These are phyloP conservation scores for Portevinia maculata DNA, from an alignment of 2,888 invertebrate genomes.

Conservation along the genomic window DNA sequence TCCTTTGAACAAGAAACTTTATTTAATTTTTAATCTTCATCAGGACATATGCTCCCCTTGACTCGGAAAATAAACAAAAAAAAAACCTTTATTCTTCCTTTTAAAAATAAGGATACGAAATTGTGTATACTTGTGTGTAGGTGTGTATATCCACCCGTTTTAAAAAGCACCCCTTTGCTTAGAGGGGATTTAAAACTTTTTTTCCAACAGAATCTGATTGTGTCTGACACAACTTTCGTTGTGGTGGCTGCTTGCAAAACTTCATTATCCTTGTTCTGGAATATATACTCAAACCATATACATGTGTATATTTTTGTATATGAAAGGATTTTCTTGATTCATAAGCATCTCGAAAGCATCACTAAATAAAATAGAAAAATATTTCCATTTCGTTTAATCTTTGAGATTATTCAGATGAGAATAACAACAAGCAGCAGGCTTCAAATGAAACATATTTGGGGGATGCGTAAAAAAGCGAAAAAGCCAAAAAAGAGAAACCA, in stretches of 20 bases:
- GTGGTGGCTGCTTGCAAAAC: slow-evolving; percentile 61
- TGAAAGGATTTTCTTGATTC: slow-evolving; percentile 28
- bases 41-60: slow-evolving; percentile 68
- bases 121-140: slow-evolving; percentile 22
- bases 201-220: slow-evolving; percentile 60
- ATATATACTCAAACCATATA: neutral
- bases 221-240: slow-evolving; percentile 64
- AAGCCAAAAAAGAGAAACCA: slow-evolving; percentile 8
- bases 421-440: slow-evolving; percentile 21
- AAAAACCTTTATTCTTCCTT: slow-evolving; percentile 14
- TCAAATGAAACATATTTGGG: slow-evolving; percentile 22
- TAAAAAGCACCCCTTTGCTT: slow-evolving; percentile 3
- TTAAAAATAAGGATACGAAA: slow-evolving; percentile 39
- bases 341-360: slow-evolving; percentile 28
- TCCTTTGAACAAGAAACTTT: slow-evolving; percentile 71
- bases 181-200: slow-evolving; percentile 12
- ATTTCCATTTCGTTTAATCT: slow-evolving; percentile 69
- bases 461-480: neutral
- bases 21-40: slow-evolving; percentile 72
- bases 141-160: slow-evolving; percentile 35
- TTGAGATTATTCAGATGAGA: slow-evolving; percentile 66
- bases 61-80: slow-evolving; percentile 25
- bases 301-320: slow-evolving; percentile 14
- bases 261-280: slow-evolving; percentile 64
- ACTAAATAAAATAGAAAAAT: slow-evolving; percentile 58